phyloP scores from a whole-genome alignment of 2,113 vertebrate genomes.

The Campylomormyrus numenius region DNA sequence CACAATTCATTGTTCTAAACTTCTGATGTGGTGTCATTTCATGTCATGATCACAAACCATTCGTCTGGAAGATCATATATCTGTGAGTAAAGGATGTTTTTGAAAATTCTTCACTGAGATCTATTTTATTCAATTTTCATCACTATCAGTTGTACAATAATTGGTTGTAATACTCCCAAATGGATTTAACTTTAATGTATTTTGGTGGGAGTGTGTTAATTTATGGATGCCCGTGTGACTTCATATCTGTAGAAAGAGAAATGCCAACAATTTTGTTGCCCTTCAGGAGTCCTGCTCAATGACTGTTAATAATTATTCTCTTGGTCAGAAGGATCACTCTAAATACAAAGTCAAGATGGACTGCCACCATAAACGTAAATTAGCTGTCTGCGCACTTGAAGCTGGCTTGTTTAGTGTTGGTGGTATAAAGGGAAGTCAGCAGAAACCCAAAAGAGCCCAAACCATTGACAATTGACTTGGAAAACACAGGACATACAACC shows the following conservation, averaged over 20 bases:
- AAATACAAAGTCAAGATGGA: background rate
- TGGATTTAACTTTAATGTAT: background rate
- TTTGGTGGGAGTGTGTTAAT: background rate
- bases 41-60: background rate
- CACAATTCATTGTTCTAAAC: background rate
- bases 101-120: background rate
- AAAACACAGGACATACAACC: slow-evolving; percentile 17
- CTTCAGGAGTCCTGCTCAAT: background rate
- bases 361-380: slow-evolving; percentile 2
- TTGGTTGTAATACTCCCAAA: background rate
- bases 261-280: background rate
- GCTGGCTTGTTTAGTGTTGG: slow-evolving; percentile 15
- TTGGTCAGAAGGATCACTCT: background rate
- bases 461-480: slow-evolving; percentile 26
- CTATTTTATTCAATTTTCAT: background rate
- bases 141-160: background rate
- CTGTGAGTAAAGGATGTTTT: background rate
- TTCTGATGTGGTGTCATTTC: background rate
- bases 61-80: background rate
- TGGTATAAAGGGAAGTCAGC: slow-evolving; percentile 21
- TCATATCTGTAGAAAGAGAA: background rate
- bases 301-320: slow-evolving; percentile 15
- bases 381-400: slow-evolving; percentile 6
- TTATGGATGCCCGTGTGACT: background rate
- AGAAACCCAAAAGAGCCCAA: slow-evolving; percentile 18